Conservation (phyloP, 2,888 invertebrate species). For the Meteorus colon region DNA sequence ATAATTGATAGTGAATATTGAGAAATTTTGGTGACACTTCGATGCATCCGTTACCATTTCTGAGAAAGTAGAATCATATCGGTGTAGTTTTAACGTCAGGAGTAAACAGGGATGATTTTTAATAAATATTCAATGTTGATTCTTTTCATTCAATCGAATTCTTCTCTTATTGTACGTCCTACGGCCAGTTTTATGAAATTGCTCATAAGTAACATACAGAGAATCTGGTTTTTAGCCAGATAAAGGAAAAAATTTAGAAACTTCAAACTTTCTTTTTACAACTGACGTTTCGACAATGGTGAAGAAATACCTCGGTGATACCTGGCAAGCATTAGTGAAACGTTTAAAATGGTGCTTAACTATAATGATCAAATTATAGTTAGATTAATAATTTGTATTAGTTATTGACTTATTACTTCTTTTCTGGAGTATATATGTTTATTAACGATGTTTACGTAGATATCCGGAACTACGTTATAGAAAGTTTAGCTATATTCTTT, state of each 20-base stretch:
- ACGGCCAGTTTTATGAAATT: constrained; percentile 40
- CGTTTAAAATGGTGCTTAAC: constrained; percentile 42
- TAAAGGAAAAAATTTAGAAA: constrained; percentile 29
- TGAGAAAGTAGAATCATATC: constrained; percentile 32
- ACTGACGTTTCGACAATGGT: constrained; percentile 28
- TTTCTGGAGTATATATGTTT: constrained; percentile 15
- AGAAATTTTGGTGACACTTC: not conserved
- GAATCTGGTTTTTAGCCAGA: constrained; percentile 5
- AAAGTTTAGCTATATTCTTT: constrained; percentile 7
- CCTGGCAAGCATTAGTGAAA: constrained; percentile 10
- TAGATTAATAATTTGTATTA: constrained; percentile 28
- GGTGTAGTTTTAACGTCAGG: constrained; percentile 8
- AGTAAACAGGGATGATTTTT: constrained; percentile 11
- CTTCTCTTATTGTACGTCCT: constrained; percentile 15
- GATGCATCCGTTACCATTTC: not conserved
- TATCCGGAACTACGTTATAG: not conserved
- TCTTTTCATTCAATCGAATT: not conserved
- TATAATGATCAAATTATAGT: constrained; percentile 17
- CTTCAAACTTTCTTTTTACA: constrained; percentile 41
- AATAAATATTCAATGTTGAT: not conserved
- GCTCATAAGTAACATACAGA: constrained; percentile 32
- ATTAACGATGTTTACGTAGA: not conserved
- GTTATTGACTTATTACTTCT: constrained; percentile 25
- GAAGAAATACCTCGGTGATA: constrained; percentile 39
- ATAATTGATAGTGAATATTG: not conserved